Evolutionary conservation across 2,113 vertebrate species (phyloP).

Genomic region (Struthidea cinerea): DNA sequence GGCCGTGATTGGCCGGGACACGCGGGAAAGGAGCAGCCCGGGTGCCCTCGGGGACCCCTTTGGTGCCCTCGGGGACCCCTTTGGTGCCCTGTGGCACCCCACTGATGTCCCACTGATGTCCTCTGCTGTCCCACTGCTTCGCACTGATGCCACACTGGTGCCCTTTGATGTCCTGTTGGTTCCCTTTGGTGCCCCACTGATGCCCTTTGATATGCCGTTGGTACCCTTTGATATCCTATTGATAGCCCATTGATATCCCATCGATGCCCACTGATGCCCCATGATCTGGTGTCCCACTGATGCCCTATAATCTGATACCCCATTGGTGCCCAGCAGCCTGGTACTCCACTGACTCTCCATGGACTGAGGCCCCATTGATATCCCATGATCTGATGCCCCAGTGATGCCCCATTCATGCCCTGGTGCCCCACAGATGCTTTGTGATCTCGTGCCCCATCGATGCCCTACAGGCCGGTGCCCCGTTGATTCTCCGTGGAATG

Average conservation of each 20-base stretch:
- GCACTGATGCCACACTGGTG: neutral
- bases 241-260: fast-evolving
- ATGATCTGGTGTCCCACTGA: no score
- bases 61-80: neutral
- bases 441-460: fast-evolving
- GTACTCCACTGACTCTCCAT: no score
- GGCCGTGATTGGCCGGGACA: neutral
- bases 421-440: no score
- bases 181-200: no score
- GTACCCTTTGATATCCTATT: fast-evolving
- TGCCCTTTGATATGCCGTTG: neutral
- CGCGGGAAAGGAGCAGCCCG: neutral
- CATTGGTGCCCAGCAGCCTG: no score
- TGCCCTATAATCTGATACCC: fast-evolving
- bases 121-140: no score
- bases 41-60: no score
- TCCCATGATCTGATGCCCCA: neutral
- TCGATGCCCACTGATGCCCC: no score
- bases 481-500: fast-evolving
- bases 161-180: fast-evolving
- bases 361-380: no score
- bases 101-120: neutral
- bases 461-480: fast-evolving
- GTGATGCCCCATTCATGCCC: fast-evolving
- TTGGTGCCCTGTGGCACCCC: neutral